Conservation (phyloP, 2,113 vertebrate species). For the Sclerurus mexicanus region DNA sequence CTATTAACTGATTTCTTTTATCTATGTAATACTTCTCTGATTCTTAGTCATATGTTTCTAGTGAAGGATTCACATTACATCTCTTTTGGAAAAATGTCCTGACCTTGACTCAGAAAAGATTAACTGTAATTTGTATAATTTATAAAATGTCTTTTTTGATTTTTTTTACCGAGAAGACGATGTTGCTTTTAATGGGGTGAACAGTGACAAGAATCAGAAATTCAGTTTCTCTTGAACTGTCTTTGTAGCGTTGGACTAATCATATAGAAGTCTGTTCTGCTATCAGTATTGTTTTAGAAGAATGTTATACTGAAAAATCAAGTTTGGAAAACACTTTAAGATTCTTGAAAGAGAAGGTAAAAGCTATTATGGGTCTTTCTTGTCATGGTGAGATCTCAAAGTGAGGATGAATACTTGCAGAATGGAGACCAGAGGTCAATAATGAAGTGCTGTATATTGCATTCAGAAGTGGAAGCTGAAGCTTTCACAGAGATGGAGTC, state of each 20-base stretch:
- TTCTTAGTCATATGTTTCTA: not conserved
- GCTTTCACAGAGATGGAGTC: not conserved
- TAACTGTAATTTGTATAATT: not conserved
- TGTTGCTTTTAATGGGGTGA: not conserved
- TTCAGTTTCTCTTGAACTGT: not conserved
- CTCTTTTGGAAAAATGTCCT: not conserved
- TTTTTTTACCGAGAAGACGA: not conserved
- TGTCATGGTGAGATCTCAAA: not conserved
- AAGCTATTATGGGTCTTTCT: not conserved
- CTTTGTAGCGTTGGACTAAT: not conserved
- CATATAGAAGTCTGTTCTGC: not conserved
- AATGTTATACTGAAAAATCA: not conserved
- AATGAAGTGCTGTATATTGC: not conserved
- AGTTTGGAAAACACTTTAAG: not conserved
- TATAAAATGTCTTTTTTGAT: not conserved
- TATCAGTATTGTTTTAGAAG: not conserved
- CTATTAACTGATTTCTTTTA: not conserved
- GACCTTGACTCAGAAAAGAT: not conserved
- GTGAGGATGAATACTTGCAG: not conserved
- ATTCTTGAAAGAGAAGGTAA: not conserved
- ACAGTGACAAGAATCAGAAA: not conserved
- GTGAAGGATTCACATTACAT: not conserved
- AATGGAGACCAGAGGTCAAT: not conserved
- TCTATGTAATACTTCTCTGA: not conserved
- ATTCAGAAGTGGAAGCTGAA: not conserved